Evolutionary conservation across 2,797 vertebrate species (phyloP).

Genomic region (Acipenser oxyrinchus): DNA sequence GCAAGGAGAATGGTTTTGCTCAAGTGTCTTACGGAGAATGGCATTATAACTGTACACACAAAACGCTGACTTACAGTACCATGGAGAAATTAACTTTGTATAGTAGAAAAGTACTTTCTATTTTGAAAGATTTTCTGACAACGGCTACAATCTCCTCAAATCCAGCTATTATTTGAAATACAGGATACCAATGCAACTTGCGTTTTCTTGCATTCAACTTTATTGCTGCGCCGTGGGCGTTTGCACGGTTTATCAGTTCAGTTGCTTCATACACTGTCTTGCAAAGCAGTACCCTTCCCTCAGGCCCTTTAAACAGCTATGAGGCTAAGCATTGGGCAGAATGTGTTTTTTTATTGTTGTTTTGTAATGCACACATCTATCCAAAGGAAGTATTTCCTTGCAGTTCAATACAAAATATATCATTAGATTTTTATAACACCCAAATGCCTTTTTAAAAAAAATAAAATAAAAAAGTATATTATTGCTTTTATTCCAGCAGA

Average conservation of each 20-base stretch:
- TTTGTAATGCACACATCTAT: neutral
- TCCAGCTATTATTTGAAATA: neutral
- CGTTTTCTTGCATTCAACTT: neutral
- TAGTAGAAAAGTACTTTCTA: neutral
- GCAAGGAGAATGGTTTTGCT: neutral
- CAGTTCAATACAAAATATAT: neutral
- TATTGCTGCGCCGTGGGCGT: neutral
- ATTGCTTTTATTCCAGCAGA: constrained; percentile 22
- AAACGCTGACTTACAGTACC: neutral
- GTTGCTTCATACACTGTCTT: too few species aligned
- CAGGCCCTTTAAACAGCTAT: neutral
- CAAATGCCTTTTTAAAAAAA: neutral
- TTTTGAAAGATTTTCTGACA: neutral
- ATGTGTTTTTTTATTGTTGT: neutral
- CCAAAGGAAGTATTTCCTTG: neutral
- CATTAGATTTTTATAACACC: neutral
- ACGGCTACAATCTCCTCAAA: neutral
- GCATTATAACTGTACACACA: neutral
- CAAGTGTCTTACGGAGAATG: neutral
- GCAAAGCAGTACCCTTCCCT: neutral
- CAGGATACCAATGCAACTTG: neutral
- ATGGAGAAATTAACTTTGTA: neutral
- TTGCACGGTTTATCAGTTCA: neutral
- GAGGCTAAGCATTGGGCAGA: neutral
- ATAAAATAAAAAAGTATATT: neutral